Percentiles rank a stretch among this genome's conserved stretches.
Conservation (phyloP, 2,888 invertebrate genomes). For the Cacoxenus indagator region DNA sequence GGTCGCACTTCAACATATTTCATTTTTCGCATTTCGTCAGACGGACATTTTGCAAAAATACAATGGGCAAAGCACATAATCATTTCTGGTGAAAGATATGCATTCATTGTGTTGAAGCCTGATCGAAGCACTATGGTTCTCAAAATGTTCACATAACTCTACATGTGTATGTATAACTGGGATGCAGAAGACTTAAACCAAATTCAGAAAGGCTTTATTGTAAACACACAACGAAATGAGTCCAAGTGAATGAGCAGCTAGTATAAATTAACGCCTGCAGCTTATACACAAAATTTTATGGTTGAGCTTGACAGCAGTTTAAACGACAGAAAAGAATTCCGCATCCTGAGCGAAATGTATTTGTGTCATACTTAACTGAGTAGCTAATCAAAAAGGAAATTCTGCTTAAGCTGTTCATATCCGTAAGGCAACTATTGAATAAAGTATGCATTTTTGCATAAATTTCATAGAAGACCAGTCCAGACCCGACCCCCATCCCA, state of each 20-base stretch:
- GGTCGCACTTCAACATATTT: no score
- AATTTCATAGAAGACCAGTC: conserved; percentile 24
- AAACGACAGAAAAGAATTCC: background rate
- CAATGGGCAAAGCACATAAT: background rate
- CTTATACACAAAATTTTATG: background rate
- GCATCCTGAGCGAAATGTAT: background rate
- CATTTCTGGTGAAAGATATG: no score
- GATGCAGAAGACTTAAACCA: background rate
- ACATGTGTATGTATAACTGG: background rate
- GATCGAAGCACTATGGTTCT: background rate
- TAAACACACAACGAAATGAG: background rate
- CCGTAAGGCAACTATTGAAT: conserved; percentile 28
- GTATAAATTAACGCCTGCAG: background rate
- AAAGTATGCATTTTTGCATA: conserved; percentile 32
- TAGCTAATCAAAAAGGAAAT: conserved; percentile 25
- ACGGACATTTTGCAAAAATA: no score
- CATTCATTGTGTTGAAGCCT: background rate
- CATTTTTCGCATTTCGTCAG: no score
- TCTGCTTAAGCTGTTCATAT: conserved; percentile 34
- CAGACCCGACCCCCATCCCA: background rate
- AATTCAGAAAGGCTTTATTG: background rate
- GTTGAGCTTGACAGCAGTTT: background rate
- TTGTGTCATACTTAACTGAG: background rate
- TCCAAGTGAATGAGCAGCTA: background rate
- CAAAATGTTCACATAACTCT: background rate